A percentile compares a stretch with the other conserved stretches of the same genome.
phyloP scores from a whole-genome alignment of 2,113 vertebrate species.

The Lagopus muta region DNA sequence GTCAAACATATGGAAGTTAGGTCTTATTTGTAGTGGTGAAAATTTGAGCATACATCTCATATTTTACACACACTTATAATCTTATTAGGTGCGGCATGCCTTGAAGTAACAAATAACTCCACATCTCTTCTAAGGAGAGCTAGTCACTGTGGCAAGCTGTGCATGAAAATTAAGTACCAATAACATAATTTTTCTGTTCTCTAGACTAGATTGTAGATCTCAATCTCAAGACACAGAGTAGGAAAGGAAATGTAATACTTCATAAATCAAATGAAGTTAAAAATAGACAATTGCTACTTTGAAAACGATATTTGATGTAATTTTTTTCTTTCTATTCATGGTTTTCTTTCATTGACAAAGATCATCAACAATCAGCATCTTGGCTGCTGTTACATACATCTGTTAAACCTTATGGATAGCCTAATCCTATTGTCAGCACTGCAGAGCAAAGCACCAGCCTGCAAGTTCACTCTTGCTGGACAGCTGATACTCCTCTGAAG shows the following conservation, averaged over 20 bases:
- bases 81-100: neutral
- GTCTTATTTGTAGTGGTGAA: neutral
- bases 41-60: neutral
- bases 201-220: neutral
- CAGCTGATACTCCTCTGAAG: neutral
- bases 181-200: neutral
- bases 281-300: neutral
- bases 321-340: neutral
- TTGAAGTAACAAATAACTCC: constrained; percentile 4
- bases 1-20: neutral
- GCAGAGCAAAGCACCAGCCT: neutral
- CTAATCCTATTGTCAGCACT: fast-evolving
- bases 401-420: neutral
- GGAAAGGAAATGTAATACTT: neutral
- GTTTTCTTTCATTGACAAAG: neutral
- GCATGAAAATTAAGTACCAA: neutral
- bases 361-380: neutral
- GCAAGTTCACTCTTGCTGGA: fast-evolving
- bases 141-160: constrained; percentile 23
- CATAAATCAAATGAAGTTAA: neutral
- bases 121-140: neutral
- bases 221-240: neutral
- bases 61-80: neutral
- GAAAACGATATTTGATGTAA: neutral
- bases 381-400: neutral